A percentile compares a stretch with the other conserved stretches of the same genome.
phyloP scores from a whole-genome alignment of 64 coral and sea anemone species.

The Cladopsammia gracilis region DNA sequence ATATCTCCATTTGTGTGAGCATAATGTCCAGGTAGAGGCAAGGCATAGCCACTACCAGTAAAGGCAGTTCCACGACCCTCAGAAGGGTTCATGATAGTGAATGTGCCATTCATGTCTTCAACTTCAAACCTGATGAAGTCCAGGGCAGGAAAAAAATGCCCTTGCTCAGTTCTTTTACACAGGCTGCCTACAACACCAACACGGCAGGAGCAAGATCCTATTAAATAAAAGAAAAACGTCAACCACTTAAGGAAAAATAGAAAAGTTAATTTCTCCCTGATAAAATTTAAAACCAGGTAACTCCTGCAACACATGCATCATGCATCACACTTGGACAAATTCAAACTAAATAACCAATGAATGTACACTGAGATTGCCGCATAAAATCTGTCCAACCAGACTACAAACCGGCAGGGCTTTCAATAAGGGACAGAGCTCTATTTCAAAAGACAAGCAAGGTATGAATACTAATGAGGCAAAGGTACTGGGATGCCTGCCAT shows the following conservation, averaged over 20 bases:
- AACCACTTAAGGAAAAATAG: neutral
- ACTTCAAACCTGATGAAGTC: slow-evolving; percentile 86
- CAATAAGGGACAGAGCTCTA: no score
- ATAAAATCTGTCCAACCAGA: no score
- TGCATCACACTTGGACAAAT: no score
- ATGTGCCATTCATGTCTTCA: slow-evolving; percentile 59
- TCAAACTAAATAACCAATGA: no score
- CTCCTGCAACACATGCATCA: no score
- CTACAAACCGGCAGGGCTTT: no score
- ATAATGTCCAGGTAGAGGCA: neutral
- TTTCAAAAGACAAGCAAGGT: no score
- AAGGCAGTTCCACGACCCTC: slow-evolving; percentile 23
- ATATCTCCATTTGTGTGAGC: slow-evolving; percentile 49
- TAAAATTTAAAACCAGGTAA: no score
- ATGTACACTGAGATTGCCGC: no score
- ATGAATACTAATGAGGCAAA: no score
- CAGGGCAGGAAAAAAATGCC: slow-evolving; percentile 78
- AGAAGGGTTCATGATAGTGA: slow-evolving; percentile 18
- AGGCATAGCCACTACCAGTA: slow-evolving; percentile 73
- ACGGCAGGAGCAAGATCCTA: slow-evolving; percentile 78
- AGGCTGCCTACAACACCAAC: slow-evolving; percentile 55
- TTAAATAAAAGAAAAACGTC: neutral
- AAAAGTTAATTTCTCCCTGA: neutral
- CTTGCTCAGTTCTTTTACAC: slow-evolving; percentile 47
- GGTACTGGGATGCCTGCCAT: no score